These are phyloP conservation scores for Hepsetus odoe DNA, from an alignment of 2,113 vertebrate genomes.

Conservation along the genomic window DNA sequence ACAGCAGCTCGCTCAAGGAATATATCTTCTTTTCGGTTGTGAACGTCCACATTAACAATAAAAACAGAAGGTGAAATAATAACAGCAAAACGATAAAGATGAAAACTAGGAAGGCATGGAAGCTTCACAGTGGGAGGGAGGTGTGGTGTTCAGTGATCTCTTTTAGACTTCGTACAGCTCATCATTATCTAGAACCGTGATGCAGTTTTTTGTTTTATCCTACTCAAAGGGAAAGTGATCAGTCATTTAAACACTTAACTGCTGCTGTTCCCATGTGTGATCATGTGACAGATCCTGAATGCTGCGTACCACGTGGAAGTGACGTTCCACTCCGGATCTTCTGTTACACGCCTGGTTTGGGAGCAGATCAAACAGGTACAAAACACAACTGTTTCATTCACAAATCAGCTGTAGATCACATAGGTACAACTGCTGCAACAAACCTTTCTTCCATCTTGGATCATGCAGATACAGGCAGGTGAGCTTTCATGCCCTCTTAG, in stretches of 20 bases:
- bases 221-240: not conserved
- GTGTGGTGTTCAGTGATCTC: too few relatives aligned
- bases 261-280: not conserved
- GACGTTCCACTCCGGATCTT: conserved; percentile 95
- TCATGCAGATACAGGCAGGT: not conserved
- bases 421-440: too few relatives aligned
- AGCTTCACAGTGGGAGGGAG: too few relatives aligned
- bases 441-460: not conserved
- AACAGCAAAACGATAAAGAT: too few relatives aligned
- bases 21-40: too few relatives aligned
- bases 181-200: too few relatives aligned
- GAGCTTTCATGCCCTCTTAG: not conserved
- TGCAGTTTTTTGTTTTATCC: too few relatives aligned
- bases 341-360: conserved; percentile 92
- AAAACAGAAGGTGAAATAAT: too few relatives aligned
- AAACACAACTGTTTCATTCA: not conserved
- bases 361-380: conserved; percentile 97
- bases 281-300: conserved; percentile 84
- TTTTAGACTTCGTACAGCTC: too few relatives aligned
- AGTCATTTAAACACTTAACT: not conserved
- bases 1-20: too few relatives aligned
- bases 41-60: too few relatives aligned
- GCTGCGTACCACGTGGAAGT: conserved; percentile 98
- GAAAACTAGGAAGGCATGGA: too few relatives aligned
- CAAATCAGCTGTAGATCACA: not conserved